phyloP scores from a whole-genome alignment of 2,888 invertebrate species.

The Schrankia costaestrigalis region DNA sequence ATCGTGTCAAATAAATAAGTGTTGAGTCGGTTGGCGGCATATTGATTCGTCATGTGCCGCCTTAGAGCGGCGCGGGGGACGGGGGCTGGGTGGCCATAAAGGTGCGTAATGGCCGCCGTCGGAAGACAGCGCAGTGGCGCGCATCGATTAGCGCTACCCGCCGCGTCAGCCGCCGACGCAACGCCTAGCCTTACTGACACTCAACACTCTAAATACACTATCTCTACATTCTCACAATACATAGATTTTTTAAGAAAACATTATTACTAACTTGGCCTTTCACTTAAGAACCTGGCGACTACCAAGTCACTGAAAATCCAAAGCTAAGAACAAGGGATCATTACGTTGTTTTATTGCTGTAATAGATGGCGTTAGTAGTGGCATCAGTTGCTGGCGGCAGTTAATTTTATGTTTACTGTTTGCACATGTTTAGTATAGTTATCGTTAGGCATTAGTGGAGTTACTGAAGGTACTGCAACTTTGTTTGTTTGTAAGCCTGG shows the following conservation, averaged over 20 bases:
- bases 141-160: conserved; percentile 85
- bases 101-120: conserved; percentile 87
- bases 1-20: conserved; percentile 81
- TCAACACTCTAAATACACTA: conserved; percentile 15
- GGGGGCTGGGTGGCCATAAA: conserved; percentile 82
- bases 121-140: conserved; percentile 85
- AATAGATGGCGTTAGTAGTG: conserved; percentile 43
- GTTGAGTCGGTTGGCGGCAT: conserved; percentile 80
- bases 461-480: too few relatives aligned
- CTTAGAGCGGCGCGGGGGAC: conserved; percentile 62
- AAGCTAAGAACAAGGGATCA: conserved; percentile 14
- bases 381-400: conserved; percentile 13
- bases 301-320: too few relatives aligned
- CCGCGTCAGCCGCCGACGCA: conserved; percentile 77
- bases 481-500: too few relatives aligned
- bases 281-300: too few relatives aligned
- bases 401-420: too few relatives aligned
- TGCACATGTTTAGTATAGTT: too few relatives aligned
- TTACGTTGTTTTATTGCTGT: conserved; percentile 12
- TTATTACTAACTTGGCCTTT: conserved; percentile 2
- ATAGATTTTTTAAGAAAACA: conserved; percentile 3
- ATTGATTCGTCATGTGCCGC: conserved; percentile 81
- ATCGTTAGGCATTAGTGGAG: too few relatives aligned
- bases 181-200: conserved; percentile 38
- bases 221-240: conserved; percentile 12